Evolutionary conservation across 1,140 invertebrate species (phyloP), one percentile per base, ranked within the genome.

Genomic region (Dysdera silvatica): DNA sequence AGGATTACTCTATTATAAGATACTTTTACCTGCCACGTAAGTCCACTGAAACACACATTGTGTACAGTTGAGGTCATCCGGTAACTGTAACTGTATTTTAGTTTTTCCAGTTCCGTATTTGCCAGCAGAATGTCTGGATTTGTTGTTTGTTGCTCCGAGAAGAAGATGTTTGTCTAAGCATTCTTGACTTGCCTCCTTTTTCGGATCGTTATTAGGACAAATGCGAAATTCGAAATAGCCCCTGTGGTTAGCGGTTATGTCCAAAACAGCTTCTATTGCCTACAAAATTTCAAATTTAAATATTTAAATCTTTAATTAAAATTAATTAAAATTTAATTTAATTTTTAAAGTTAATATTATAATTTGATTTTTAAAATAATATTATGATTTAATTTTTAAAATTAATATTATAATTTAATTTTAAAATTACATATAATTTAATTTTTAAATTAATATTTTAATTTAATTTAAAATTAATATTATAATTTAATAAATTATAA

Each of bases 161-260:
- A 87, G 65, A 0, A 74, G 61, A 65, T 81, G 35, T 31, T 75
- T 69, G 10, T 79, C 69, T 64, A 86, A 81, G 69, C 85, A 87
- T 0, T 79, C 77, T 62, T 86, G 83, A 0, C 78, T 81, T 55
- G 83, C 82, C 2, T 74, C 69, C 32, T 76, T 55, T 58, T 70
- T 48, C 0, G 68, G 54, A 5, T 71, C 69, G 74, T 76, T 73
- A 1, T 61, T 33, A 0, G 89, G 83, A 72, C 91, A 95, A 0
- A 91, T 70, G 58, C 87, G 80, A 76, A 95, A 94, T 72, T 94
- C 88, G 71, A 94, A 95, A 74, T 84, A 91, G 10, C 92, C 91
- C 67, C 82, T 80, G 74, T 91, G 88, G 69, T 76, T 76, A 4
- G 87, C 87, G 0, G 88, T 91, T 1, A 91, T 70, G 26, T 61